Conservation (phyloP, 2,113 vertebrate genomes). For the Phalacrocorax carbo region DNA sequence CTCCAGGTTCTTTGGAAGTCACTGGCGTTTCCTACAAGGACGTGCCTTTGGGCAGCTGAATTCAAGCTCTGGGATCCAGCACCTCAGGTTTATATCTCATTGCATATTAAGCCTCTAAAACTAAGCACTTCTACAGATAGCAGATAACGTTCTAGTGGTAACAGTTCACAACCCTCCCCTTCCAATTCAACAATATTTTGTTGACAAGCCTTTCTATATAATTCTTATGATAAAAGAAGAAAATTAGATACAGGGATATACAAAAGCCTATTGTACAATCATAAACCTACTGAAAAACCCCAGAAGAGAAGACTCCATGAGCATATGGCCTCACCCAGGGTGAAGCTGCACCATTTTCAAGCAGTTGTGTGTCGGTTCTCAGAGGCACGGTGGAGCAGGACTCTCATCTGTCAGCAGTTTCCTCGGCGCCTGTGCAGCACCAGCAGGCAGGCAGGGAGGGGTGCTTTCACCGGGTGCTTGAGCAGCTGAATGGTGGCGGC, state of each 20-base stretch:
- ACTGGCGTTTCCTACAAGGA: background rate
- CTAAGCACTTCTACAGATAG: background rate
- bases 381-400: background rate
- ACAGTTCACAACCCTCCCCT: background rate
- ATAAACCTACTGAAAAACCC: background rate
- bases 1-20: background rate
- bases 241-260: background rate
- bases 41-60: background rate
- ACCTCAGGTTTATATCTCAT: background rate
- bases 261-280: background rate
- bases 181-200: background rate
- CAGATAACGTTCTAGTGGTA: background rate
- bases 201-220: background rate
- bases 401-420: no score
- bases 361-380: background rate
- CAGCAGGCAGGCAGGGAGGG: background rate
- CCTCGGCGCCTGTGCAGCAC: accelerated
- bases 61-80: background rate
- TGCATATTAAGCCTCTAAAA: background rate
- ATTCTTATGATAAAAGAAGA: background rate
- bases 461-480: accelerated
- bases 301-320: no score
- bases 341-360: background rate
- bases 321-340: background rate
- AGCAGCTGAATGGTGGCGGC: background rate